These are phyloP conservation scores for Oxyteleia sp. DNA, from an alignment of 2,888 invertebrate species.

Conservation along the genomic window DNA sequence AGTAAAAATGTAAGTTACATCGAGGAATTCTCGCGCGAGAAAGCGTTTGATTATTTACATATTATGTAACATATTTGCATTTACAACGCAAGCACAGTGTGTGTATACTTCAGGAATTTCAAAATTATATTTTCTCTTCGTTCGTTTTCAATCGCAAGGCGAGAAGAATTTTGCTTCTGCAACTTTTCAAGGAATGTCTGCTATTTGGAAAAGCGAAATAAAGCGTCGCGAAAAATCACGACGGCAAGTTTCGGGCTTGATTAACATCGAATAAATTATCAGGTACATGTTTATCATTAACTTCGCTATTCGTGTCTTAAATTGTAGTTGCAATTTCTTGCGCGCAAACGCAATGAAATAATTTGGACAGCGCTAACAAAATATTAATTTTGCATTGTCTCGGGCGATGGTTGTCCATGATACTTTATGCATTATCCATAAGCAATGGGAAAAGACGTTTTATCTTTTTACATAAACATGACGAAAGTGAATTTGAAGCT, in stretches of 20 bases:
- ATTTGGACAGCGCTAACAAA: neutral
- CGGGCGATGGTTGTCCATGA: too few species aligned
- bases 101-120: neutral
- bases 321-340: neutral
- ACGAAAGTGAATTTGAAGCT: conserved; percentile 32
- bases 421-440: neutral
- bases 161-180: neutral
- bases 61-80: neutral
- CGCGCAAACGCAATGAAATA: neutral
- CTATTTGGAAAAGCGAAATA: neutral
- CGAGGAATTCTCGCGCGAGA: neutral
- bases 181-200: neutral
- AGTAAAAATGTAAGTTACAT: neutral
- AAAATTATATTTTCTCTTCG: conserved; percentile 1
- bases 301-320: neutral
- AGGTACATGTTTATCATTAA: neutral
- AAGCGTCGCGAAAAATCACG: neutral
- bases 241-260: neutral
- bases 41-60: neutral
- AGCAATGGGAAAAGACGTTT: conserved; percentile 3
- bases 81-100: neutral
- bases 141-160: neutral
- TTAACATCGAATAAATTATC: neutral
- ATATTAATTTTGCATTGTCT: conserved; percentile 1
- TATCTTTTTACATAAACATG: conserved; percentile 30